Conservation (phyloP, 2,113 vertebrate genomes). For the Ctenomys sociabilis region DNA sequence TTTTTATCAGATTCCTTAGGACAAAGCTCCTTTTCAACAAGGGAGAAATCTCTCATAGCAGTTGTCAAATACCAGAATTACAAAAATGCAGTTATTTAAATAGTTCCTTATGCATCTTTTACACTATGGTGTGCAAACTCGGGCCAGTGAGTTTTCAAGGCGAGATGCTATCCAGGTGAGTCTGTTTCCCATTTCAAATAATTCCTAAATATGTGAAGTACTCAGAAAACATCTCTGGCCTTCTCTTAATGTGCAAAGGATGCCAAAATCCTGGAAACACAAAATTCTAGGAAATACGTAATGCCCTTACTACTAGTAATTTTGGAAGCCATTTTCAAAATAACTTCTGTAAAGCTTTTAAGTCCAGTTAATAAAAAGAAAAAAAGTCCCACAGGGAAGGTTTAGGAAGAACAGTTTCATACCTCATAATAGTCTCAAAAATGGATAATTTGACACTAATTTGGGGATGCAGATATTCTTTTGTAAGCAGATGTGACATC, state of each 20-base stretch:
- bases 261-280: conserved; percentile 3
- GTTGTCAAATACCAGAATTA: conserved; percentile 61
- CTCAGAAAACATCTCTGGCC: not conserved
- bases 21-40: conserved; percentile 51
- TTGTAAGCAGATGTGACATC: conserved; percentile 29
- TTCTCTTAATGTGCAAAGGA: conserved; percentile 20
- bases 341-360: conserved; percentile 14
- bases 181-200: conserved; percentile 77
- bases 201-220: conserved; percentile 66
- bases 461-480: conserved; percentile 26
- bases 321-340: conserved; percentile 63
- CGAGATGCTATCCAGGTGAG: conserved; percentile 66
- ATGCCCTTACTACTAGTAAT: not conserved
- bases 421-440: conserved; percentile 40
- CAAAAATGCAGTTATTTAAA: conserved; percentile 43
- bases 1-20: conserved; percentile 60
- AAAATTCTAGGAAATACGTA: not conserved
- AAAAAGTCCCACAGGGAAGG: not conserved
- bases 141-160: conserved; percentile 5
- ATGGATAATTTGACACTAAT: conserved; percentile 37
- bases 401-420: conserved; percentile 30
- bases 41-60: conserved; percentile 56
- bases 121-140: conserved; percentile 6
- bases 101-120: conserved; percentile 67
- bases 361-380: conserved; percentile 52